A percentile compares a stretch with the other conserved stretches of the same genome.
Evolutionary conservation across 2,888 invertebrate genomes (phyloP).

Genomic region (Asteroscopus sphinx): DNA sequence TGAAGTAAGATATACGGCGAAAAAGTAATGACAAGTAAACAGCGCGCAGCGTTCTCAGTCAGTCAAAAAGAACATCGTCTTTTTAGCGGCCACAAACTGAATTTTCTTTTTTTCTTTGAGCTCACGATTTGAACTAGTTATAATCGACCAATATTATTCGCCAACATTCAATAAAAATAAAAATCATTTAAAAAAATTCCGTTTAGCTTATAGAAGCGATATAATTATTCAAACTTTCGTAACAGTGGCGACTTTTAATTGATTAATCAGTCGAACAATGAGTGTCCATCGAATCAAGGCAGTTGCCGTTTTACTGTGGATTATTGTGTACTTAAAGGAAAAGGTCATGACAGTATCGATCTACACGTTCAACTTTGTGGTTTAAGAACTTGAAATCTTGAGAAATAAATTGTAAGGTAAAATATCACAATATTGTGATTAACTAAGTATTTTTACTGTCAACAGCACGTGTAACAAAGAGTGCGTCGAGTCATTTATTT

Average conservation of each 20-base stretch:
- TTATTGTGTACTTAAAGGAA: background rate
- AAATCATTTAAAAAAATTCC: no score
- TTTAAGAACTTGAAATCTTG: background rate
- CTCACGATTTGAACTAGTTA: no score
- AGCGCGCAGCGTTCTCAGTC: no score
- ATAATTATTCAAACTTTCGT: conserved; percentile 13
- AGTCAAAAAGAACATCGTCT: no score
- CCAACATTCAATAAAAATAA: no score
- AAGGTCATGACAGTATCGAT: background rate
- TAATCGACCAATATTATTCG: no score
- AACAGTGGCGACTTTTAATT: conserved; percentile 12
- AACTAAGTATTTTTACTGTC: background rate
- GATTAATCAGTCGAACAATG: conserved; percentile 22
- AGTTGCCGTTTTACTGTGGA: conserved; percentile 19
- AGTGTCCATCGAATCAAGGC: conserved; percentile 9
- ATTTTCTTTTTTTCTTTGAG: no score
- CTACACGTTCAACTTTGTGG: background rate
- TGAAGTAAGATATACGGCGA: no score
- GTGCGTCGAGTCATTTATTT: background rate
- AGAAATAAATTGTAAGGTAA: background rate
- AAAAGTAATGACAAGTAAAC: no score
- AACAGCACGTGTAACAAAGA: conserved; percentile 23
- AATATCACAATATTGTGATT: background rate
- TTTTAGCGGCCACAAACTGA: no score
- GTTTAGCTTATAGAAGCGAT: background rate